phyloP scores from a whole-genome alignment of 1,140 invertebrate species.

The Drosophila varians region DNA sequence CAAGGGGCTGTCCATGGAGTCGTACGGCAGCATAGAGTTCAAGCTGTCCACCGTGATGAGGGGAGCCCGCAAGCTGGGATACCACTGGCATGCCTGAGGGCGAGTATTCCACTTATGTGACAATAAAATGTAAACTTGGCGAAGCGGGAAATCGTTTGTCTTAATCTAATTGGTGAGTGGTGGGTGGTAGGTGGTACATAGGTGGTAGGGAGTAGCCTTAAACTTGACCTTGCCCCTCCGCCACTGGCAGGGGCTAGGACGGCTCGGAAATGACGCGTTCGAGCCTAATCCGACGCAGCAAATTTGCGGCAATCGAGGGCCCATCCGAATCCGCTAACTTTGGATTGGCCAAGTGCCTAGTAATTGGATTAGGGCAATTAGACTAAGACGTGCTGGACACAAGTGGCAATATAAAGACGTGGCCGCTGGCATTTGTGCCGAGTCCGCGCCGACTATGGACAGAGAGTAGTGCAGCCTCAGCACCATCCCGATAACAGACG shows the following conservation, averaged over 20 bases:
- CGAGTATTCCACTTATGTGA: constrained; percentile 1
- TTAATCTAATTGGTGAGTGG: constrained; percentile 67
- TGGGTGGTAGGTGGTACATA: not conserved
- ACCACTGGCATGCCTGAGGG: constrained; percentile 62
- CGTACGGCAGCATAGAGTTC: constrained; percentile 60
- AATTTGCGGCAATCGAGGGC: constrained; percentile 62
- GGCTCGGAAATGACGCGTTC: constrained; percentile 25
- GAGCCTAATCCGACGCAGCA: constrained; percentile 62
- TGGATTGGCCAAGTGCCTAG: constrained; percentile 63
- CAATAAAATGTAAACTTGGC: constrained; percentile 64
- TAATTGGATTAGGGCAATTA: constrained; percentile 80
- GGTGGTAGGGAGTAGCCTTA: constrained; percentile 49
- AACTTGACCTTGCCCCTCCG: constrained; percentile 70
- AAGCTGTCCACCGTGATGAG: constrained; percentile 56
- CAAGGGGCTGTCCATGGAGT: constrained; percentile 72
- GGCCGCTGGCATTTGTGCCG: constrained; percentile 51
- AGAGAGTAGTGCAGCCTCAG: constrained; percentile 55
- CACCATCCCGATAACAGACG: constrained; percentile 26
- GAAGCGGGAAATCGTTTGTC: constrained; percentile 52
- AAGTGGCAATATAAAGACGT: constrained; percentile 66
- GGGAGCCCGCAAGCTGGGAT: constrained; percentile 61
- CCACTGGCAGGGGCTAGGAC: not conserved
- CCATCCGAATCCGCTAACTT: constrained; percentile 44
- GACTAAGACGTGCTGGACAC: constrained; percentile 59
- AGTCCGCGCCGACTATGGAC: constrained; percentile 64